Evolutionary conservation across 2,888 invertebrate genomes (phyloP).

Genomic region (Plagodis pulveraria): DNA sequence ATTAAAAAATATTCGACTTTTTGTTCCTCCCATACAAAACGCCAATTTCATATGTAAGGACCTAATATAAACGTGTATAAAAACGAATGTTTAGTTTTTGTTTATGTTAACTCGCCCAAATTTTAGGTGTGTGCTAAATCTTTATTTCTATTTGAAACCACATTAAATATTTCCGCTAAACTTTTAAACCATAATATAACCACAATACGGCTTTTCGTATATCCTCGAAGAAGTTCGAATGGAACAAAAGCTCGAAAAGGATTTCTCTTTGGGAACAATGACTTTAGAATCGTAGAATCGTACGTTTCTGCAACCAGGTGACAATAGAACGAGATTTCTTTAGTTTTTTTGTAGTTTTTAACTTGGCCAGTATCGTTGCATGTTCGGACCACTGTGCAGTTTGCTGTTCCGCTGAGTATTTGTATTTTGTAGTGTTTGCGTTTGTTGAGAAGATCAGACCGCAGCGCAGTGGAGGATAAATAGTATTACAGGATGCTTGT

Average conservation of each 20-base stretch:
- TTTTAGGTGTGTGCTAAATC: too few species aligned
- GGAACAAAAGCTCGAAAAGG: constrained; percentile 7
- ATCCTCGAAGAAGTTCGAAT: background rate
- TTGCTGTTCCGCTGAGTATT: constrained; percentile 40
- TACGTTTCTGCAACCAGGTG: constrained; percentile 57
- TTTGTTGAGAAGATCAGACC: constrained; percentile 16
- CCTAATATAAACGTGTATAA: too few species aligned
- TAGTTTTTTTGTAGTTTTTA: constrained; percentile 52
- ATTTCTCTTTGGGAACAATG: constrained; percentile 17
- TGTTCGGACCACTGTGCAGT: constrained; percentile 40
- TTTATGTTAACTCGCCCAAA: too few species aligned
- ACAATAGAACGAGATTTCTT: constrained; percentile 46
- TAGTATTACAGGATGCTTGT: background rate
- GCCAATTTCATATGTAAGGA: too few species aligned
- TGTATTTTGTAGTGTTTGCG: constrained; percentile 21
- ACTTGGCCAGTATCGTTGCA: constrained; percentile 42
- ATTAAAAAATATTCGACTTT: too few species aligned
- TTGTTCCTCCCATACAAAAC: too few species aligned
- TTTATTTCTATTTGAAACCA: too few species aligned
- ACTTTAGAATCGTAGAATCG: constrained; percentile 28
- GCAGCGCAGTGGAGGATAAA: constrained; percentile 8
- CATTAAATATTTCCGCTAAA: too few species aligned
- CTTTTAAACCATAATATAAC: too few species aligned
- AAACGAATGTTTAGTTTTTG: too few species aligned
- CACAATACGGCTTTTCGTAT: background rate